Evolutionary conservation across 2,797 vertebrate genomes (phyloP).

Genomic region (Manis javanica): DNA sequence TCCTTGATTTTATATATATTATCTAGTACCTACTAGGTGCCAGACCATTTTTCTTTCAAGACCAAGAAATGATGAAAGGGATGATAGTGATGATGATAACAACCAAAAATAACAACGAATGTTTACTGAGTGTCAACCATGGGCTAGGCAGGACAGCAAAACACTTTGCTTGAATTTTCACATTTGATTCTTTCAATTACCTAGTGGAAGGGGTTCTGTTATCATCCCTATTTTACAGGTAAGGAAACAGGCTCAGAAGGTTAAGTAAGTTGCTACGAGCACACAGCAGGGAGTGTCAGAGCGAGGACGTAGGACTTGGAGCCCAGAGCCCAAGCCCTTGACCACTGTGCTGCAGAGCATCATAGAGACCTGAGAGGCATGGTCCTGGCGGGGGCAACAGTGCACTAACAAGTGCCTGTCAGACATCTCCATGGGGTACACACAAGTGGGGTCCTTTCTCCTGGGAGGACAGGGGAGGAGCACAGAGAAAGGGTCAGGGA

Average conservation of each 20-base stretch:
- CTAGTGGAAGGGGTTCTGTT: accelerated
- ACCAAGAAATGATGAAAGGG: background rate
- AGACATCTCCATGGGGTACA: background rate
- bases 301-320: background rate
- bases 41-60: background rate
- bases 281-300: background rate
- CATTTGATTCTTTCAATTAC: background rate
- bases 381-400: background rate
- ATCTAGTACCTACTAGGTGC: background rate
- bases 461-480: background rate
- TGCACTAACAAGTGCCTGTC: background rate
- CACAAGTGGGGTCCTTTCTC: background rate
- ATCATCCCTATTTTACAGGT: background rate
- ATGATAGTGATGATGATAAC: background rate
- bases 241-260: background rate
- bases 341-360: too few species aligned
- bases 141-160: background rate
- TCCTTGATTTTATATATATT: background rate
- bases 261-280: background rate
- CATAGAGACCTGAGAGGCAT: background rate
- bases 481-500: background rate
- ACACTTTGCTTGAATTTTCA: background rate
- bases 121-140: background rate
- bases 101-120: background rate
- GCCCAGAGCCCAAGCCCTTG: background rate